A percentile compares a stretch with the other conserved stretches of the same genome.
These are phyloP conservation scores for Hydraecia micacea DNA, from an alignment of 2,888 invertebrate species.

Conservation along the genomic window DNA sequence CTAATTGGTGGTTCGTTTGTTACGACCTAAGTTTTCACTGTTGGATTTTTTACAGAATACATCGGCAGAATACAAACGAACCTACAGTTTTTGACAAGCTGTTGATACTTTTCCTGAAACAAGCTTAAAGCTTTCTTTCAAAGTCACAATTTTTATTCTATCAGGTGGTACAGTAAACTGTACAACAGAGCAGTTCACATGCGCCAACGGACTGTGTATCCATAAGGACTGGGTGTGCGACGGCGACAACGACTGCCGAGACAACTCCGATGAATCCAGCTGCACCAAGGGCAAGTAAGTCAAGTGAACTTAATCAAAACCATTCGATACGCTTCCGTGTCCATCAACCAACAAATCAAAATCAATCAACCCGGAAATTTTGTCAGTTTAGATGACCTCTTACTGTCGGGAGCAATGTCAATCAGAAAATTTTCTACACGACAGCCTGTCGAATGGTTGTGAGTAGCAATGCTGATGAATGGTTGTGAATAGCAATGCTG, in stretches of 20 bases:
- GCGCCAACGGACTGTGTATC: slow-evolving; percentile 94
- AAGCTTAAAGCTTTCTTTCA: neutral
- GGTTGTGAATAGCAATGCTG: too few relatives aligned
- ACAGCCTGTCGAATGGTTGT: neutral
- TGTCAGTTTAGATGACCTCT: neutral
- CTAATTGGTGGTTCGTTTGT: neutral
- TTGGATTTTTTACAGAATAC: neutral
- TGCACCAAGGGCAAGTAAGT: slow-evolving; percentile 93
- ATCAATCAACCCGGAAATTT: neutral
- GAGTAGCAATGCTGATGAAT: too few relatives aligned
- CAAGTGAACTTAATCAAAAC: neutral
- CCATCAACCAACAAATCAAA: neutral
- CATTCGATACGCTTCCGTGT: neutral
- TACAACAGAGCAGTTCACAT: slow-evolving; percentile 93
- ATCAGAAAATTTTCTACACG: neutral
- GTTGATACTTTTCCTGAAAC: neutral
- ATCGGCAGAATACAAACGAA: neutral
- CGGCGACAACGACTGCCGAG: slow-evolving; percentile 95
- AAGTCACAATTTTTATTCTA: neutral
- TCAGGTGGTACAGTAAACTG: slow-evolving; percentile 90
- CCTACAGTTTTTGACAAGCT: neutral
- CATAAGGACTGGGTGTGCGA: slow-evolving; percentile 94
- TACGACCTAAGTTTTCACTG: neutral
- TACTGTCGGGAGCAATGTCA: neutral
- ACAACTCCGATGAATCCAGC: slow-evolving; percentile 94